Conservation (phyloP, 2,797 vertebrate genomes). For the Pampus argenteus region DNA sequence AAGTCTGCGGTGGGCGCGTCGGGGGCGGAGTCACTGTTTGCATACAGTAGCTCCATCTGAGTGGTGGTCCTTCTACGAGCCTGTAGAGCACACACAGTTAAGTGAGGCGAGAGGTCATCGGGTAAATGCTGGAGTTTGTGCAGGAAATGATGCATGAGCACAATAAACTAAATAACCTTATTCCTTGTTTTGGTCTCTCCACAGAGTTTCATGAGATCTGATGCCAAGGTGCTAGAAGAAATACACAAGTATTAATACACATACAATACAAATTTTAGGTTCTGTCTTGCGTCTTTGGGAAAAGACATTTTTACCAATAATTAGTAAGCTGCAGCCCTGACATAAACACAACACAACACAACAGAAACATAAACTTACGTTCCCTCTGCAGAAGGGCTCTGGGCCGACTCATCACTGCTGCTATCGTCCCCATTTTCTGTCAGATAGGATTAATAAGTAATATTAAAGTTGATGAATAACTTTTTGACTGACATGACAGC, state of each 20-base stretch:
- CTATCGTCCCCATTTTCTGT: conserved; percentile 95
- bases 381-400: conserved; percentile 94
- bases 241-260: conserved; percentile 1
- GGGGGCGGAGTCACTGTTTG: conserved; percentile 89
- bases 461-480: neutral
- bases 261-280: neutral
- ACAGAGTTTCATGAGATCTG: conserved; percentile 96
- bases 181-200: conserved; percentile 94
- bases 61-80: conserved; percentile 96
- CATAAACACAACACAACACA: neutral
- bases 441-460: conserved; percentile 48
- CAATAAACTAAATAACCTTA: conserved; percentile 86
- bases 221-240: conserved; percentile 87
- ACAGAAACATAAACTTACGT: conserved; percentile 80
- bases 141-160: neutral
- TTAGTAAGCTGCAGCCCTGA: neutral
- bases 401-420: conserved; percentile 94
- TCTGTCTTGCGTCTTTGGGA: no score
- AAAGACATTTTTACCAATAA: no score
- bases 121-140: neutral
- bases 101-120: rapidly evolving
- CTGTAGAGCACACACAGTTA: conserved; percentile 68
- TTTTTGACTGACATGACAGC: neutral
- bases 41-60: conserved; percentile 97
- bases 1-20: conserved; percentile 85